Base-by-base conservation (phyloP, 2,888 invertebrate genomes). In the Stenolophus ochropezus region DNA sequence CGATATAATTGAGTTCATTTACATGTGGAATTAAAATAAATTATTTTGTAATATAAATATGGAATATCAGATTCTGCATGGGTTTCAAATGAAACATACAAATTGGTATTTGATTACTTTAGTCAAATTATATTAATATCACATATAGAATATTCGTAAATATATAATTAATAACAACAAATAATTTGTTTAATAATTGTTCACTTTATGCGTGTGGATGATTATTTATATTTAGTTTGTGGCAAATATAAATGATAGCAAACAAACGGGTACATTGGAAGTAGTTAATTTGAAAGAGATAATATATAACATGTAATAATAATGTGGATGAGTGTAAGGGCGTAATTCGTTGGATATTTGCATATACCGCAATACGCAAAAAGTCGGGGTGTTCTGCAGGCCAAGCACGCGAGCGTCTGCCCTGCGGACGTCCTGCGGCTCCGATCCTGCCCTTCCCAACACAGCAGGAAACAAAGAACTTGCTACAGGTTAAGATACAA, bases 341-440 rank as follows among this genome's bases (percentile, higher is more conserved):
- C 27, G 27, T 33, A 27, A 69, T 69, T 69, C 65, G 16, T 18
- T 27, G 16, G 65, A 33, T 69, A 69, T 69, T 69, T 69, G 65
- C 65, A 69, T 69, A 69, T 69, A 69, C 65, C 65, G 65, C 65
- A 69, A 69, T 69, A 69, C 65, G 65, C 65, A 69, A 69, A 69
- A 69, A 69, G 65, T 33, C 20, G 18, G 5, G 8, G 27, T 14
- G 16, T 27, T 27, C 33, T 4, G 16, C 6, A 27, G 16, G 33
- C 61, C n/a, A 20, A 27, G 8, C 65, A 69, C 65, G 65, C 65
- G 33, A 69, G 65, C 65, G 65, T 69, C 65, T 27, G 65, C 65
- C 16, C 16, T 5, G 18, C 61, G 18, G 65, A 42, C 65, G 23
- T n/a, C 65, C 33, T n/a, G 65, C 33, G 14, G 65, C 8, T 27